Base-by-base conservation (phyloP, 1,140 invertebrate species). In the Dendrolimus kikuchii region DNA sequence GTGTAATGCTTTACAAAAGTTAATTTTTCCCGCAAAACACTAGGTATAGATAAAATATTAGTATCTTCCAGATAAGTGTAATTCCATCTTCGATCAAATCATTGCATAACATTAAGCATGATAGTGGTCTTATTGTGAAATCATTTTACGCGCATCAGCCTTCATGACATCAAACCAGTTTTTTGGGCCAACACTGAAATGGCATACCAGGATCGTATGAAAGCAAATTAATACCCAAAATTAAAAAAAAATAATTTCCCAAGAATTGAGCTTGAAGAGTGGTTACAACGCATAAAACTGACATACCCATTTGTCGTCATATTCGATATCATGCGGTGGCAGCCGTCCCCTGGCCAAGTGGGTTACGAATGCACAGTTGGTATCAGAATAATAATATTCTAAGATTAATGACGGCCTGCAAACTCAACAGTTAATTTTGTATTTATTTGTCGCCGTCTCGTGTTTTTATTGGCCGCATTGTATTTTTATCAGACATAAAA, bases 241-340 rank as follows among this genome's bases (percentile, higher is more conserved):
- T 50, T 10, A 38, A 44, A 46, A 40, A 44, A 59, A 45, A 4
- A 45, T 45, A 4, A 45, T 45, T 45, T 45, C n/a, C n/a, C 5
- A 45, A 45, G n/a, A n/a, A 45, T 23, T 23, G 23, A 8, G 7
- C 43, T 5, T 8, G 48, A 49, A 44, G 54, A 61, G 52, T 61
- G 50, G 39, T 6, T 23, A 57, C 51, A 53, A 8, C 47, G 42
- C 42, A 37, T 3, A 53, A 68, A 69, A 67, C 63, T 74, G 75
- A 77, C 75, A 77, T 65, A 63, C 74, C 60, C 74, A 78, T 78
- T 73, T 81, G 70, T 77, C 62, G 66, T 53, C 70, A 71, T 59
- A 5, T 42, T 57, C 63, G 56, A 38, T 44, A 44, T 38, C 41
- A 10, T 4, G 7, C 38, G 7, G 47, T 49, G 38, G 6, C 40